phyloP scores from a whole-genome alignment of 1,140 invertebrate genomes.

The Antheraea pernyi region DNA sequence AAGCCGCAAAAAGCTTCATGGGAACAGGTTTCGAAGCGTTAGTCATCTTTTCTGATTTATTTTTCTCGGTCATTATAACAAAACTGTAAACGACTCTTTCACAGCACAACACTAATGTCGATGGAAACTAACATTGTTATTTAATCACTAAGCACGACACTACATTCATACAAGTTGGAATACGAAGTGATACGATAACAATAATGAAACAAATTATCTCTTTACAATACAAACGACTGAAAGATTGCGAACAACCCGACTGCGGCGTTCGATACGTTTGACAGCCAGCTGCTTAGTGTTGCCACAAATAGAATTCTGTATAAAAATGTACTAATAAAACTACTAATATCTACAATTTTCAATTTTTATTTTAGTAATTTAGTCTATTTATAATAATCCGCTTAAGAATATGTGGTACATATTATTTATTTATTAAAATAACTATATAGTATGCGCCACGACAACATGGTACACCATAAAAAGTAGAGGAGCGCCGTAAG shows the following conservation, averaged over 20 bases:
- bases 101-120: conserved; percentile 62
- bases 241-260: conserved; percentile 35
- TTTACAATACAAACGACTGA: conserved; percentile 35
- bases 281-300: conserved; percentile 41
- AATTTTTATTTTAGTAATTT: too few relatives aligned
- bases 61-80: conserved; percentile 77
- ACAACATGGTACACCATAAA: too few relatives aligned
- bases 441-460: too few relatives aligned
- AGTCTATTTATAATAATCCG: too few relatives aligned
- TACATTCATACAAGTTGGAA: conserved; percentile 57
- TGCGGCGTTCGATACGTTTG: conserved; percentile 69
- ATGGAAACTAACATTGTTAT: conserved; percentile 61
- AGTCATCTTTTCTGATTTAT: conserved; percentile 79
- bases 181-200: conserved; percentile 42
- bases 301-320: conserved; percentile 10
- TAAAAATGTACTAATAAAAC: too few relatives aligned
- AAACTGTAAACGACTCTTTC: conserved; percentile 60
- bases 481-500: too few relatives aligned
- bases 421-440: too few relatives aligned
- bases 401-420: too few relatives aligned
- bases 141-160: conserved; percentile 68
- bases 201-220: conserved; percentile 56
- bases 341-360: too few relatives aligned
- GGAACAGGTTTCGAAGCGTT: conserved; percentile 90
- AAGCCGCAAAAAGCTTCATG: conserved; percentile 98